Percentiles rank a stretch among this genome's conserved stretches.
phyloP scores from a whole-genome alignment of 2,888 invertebrate species.

The Pyrgus malvae region DNA sequence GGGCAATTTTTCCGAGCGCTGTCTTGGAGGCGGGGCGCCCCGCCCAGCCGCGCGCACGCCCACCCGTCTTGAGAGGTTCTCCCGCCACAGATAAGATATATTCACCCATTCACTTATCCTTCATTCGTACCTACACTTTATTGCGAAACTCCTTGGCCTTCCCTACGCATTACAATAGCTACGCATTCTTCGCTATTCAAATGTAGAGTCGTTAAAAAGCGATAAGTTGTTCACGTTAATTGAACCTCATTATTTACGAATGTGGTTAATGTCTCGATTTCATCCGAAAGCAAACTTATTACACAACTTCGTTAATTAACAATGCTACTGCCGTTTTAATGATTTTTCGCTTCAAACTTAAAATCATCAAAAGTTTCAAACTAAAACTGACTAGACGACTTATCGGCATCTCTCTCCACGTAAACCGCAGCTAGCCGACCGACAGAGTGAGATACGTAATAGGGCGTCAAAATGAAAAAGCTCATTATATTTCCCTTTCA shows the following conservation, averaged over 20 bases:
- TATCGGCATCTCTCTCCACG: conserved; percentile 52
- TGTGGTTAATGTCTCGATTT: conserved; percentile 24
- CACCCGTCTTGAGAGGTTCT: conserved; percentile 48
- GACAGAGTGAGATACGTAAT: conserved; percentile 54
- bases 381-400: conserved; percentile 18
- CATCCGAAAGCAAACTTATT: not conserved
- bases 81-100: conserved; percentile 30
- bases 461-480: conserved; percentile 66
- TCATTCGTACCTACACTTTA: not conserved
- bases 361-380: conserved; percentile 24
- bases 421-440: conserved; percentile 44
- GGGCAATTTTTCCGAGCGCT: conserved; percentile 58
- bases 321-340: not conserved
- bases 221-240: not conserved
- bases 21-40: conserved; percentile 61
- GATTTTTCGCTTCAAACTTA: conserved; percentile 2
- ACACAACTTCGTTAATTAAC: not conserved
- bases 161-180: no score
- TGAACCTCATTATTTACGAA: conserved; percentile 23
- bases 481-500: conserved; percentile 75
- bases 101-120: conserved; percentile 3
- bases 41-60: conserved; percentile 69
- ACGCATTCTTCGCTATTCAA: no score
- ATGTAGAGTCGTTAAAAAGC: not conserved
- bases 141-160: not conserved